Percentiles rank a stretch among this genome's conserved stretches.
Evolutionary conservation across 1,140 invertebrate species (phyloP).

Genomic region (Phocides pigmalion): DNA sequence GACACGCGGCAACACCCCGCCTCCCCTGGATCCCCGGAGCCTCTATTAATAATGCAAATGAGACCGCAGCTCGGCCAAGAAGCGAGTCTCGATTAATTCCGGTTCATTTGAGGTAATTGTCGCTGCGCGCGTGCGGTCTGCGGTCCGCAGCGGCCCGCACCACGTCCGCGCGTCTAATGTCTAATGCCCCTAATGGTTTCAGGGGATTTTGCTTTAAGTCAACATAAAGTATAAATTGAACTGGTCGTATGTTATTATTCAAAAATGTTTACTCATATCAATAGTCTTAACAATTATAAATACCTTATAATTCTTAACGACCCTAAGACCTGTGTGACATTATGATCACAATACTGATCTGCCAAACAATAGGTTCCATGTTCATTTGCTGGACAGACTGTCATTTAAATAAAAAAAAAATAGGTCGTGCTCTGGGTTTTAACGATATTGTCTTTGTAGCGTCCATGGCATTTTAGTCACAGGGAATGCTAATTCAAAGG

Average conservation of each 20-base stretch:
- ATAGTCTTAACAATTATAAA: not conserved
- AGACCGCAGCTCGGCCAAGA: slow-evolving; percentile 81
- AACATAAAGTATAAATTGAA: not conserved
- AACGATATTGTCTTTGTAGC: too few species aligned
- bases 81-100: slow-evolving; percentile 82
- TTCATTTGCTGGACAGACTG: too few species aligned
- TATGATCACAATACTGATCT: too few species aligned
- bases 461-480: too few species aligned
- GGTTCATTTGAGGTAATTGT: slow-evolving; percentile 83
- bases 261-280: not conserved
- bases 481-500: too few species aligned
- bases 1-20: slow-evolving; percentile 45
- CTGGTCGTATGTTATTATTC: not conserved
- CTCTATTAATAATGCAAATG: slow-evolving; percentile 83
- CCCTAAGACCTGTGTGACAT: too few species aligned
- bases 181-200: slow-evolving; percentile 48
- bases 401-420: too few species aligned
- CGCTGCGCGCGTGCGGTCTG: slow-evolving; percentile 72
- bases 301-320: too few species aligned
- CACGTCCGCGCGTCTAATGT: slow-evolving; percentile 50
- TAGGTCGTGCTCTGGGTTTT: too few species aligned
- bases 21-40: slow-evolving; percentile 44
- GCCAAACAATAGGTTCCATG: too few species aligned
- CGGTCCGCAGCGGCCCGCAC: slow-evolving; percentile 46
- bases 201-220: slow-evolving; percentile 41